Evolutionary conservation across 2,797 vertebrate genomes (phyloP).

Genomic region (Ambastaia sidthimunki): DNA sequence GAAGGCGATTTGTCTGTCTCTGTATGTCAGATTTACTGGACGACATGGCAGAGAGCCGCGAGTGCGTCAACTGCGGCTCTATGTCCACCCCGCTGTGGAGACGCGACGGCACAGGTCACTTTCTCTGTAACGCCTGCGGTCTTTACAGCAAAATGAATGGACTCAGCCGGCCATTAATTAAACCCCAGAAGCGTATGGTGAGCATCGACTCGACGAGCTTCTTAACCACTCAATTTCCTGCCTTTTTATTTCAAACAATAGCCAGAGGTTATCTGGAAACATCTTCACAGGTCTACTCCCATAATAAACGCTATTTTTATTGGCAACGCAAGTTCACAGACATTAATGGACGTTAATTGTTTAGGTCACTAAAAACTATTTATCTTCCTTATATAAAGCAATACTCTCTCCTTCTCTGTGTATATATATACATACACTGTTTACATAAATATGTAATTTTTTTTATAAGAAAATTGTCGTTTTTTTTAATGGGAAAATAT

Average conservation of each 20-base stretch:
- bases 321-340: slow-evolving; percentile 17
- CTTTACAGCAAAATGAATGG: slow-evolving; percentile 99
- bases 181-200: slow-evolving; percentile 97
- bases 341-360: slow-evolving; percentile 21
- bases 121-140: slow-evolving; percentile 98
- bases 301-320: slow-evolving; percentile 50
- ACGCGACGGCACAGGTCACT: slow-evolving; percentile 96
- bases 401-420: no score
- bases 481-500: no score
- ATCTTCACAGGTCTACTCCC: slow-evolving; percentile 43
- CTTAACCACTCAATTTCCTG: slow-evolving; percentile 67
- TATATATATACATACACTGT: no score
- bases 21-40: slow-evolving; percentile 87
- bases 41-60: slow-evolving; percentile 92
- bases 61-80: slow-evolving; percentile 98
- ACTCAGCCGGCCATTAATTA: slow-evolving; percentile 96
- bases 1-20: not conserved
- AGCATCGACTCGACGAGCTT: slow-evolving; percentile 67
- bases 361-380: not conserved
- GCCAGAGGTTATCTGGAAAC: slow-evolving; percentile 56
- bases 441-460: no score
- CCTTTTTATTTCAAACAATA: slow-evolving; percentile 65
- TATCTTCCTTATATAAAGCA: no score
- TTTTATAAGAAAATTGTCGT: no score
- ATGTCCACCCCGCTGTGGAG: slow-evolving; percentile 98